Base-by-base conservation (phyloP, 2,113 vertebrate species). In the Alaudala cheleensis region DNA sequence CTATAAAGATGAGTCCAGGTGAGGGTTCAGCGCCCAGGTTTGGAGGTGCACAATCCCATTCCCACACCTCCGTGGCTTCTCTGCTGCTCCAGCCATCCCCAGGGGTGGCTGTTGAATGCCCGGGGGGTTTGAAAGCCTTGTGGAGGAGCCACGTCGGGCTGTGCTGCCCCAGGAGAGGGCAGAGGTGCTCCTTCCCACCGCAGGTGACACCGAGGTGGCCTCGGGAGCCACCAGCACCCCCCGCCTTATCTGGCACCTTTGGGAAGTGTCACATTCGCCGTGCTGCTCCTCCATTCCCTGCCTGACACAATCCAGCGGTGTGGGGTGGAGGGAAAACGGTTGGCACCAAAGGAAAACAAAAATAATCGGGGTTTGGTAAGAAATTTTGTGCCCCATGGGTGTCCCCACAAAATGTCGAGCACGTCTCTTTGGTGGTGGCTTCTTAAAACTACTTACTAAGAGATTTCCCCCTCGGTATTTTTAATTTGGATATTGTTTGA, bases 141-240 rank as follows among this genome's bases (percentile, higher is more conserved):
- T 26, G 39, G 40, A 66, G 53, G 37, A 37, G 85, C 28, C 79
- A 23, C 3, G 39, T 13, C 11, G 42, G 82, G 76, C 62, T 65
- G 64, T 34, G 51, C 39, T 88, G 40, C 40, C 86, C 94, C 96
- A 87, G 91, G 91, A 97, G 95, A 97, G 88, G 94, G 94, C 92
- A 93, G 96, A 96, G 88, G 65, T 78, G 88, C n/a, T 95, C 92
- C 72, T 96, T 84, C 49, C 40, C 56, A 70, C 21, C 45, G 47
- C 47, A 0, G 2, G 2, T 54, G 76, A 54, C 54, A 3, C 7
- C 10, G 65, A 45, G 51, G 39, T n/a, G 18, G 12, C 57, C 49
- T n/a, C 62, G 58, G 81, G 33, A 58, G 39, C 16, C 56, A 40
- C 22, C 14, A 29, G 24, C 23, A 73, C 40, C 5, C 28, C 18